phyloP scores from a whole-genome alignment of 2,888 invertebrate species.

The Zaprionus obscuricornis region DNA sequence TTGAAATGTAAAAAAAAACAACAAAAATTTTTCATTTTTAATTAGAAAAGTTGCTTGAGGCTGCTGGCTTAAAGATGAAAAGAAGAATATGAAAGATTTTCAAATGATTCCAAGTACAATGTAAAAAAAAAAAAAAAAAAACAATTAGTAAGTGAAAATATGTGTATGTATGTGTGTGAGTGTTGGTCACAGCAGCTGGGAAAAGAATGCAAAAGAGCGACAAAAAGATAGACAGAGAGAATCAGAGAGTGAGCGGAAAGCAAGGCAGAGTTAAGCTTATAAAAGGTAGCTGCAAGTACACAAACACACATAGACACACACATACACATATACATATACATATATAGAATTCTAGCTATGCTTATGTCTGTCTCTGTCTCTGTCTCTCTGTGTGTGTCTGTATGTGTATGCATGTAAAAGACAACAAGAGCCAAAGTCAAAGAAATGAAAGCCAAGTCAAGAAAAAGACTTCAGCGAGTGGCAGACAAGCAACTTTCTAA shows the following conservation, averaged over 20 bases:
- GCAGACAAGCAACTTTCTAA: conserved; percentile 77
- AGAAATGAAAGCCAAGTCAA: conserved; percentile 56
- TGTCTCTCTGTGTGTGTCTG: background rate
- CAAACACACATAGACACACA: conserved; percentile 15
- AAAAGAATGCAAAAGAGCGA: conserved; percentile 55
- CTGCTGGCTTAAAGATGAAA: background rate
- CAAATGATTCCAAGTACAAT: background rate
- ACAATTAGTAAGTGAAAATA: conserved; percentile 49
- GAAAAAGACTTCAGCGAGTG: conserved; percentile 51
- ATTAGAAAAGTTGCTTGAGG: background rate
- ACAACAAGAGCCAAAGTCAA: conserved; percentile 39
- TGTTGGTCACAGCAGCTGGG: conserved; percentile 20
- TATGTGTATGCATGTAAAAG: conserved; percentile 21
- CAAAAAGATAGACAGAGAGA: conserved; percentile 33
- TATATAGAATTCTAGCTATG: background rate
- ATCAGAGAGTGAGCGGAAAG: too few species aligned
- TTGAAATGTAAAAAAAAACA: background rate
- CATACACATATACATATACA: conserved; percentile 17
- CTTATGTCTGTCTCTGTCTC: too few species aligned
- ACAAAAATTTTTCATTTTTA: background rate
- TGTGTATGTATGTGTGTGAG: too few species aligned
- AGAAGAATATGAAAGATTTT: conserved; percentile 46
- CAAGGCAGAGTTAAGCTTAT: too few species aligned
- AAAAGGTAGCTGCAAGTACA: too few species aligned
- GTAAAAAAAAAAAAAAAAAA: conserved; percentile 37